Conservation (phyloP, 2,797 vertebrate genomes). For the Spinibarbus caldwelli region DNA sequence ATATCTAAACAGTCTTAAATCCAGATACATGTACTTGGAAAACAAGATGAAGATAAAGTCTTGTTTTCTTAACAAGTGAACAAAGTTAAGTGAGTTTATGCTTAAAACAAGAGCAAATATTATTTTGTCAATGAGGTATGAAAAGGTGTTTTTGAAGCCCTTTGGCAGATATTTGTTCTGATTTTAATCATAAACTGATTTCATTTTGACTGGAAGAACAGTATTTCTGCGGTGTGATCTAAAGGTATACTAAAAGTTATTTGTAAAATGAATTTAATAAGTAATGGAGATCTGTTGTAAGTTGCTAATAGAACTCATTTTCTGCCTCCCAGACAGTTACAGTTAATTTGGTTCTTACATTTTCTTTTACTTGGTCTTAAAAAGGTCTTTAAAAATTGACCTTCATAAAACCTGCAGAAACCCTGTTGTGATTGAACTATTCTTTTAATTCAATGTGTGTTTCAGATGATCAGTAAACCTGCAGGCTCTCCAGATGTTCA, state of each 20-base stretch:
- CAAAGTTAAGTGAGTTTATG: not conserved
- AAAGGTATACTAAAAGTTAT: not conserved
- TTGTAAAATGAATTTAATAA: not conserved
- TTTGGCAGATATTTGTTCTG: not conserved
- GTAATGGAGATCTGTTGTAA: no score
- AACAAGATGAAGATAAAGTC: no score
- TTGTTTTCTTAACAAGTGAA: not conserved
- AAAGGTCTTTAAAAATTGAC: no score
- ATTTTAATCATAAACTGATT: no score
- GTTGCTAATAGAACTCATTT: no score
- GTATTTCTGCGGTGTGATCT: no score
- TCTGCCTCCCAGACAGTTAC: no score
- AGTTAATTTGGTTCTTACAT: not conserved
- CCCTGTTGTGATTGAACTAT: not conserved
- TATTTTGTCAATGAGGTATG: no score
- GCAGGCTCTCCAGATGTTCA: constrained; percentile 86
- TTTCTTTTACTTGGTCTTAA: not conserved
- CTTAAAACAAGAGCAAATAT: not conserved
- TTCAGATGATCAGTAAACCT: constrained; percentile 90
- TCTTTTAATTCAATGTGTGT: constrained; percentile 17
- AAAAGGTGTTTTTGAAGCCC: not conserved
- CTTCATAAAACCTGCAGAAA: no score
- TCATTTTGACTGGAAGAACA: no score
- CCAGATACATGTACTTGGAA: not conserved
- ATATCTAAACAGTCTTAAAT: not conserved